Evolutionary conservation across 2,113 vertebrate genomes (phyloP).

Genomic region (Megaceryle maxima): DNA sequence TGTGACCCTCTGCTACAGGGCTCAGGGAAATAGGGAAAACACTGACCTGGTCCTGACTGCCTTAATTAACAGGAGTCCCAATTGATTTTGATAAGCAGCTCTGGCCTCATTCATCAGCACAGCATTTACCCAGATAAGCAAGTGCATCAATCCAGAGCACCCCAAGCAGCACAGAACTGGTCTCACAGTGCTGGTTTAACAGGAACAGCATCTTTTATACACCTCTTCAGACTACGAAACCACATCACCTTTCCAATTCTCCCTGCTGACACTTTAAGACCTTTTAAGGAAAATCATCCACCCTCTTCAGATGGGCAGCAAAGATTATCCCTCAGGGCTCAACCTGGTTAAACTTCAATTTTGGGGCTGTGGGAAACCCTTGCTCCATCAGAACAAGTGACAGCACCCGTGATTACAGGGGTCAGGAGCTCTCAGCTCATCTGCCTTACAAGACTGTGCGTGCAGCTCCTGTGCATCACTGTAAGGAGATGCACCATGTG

Average conservation of each 20-base stretch:
- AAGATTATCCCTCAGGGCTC: not conserved
- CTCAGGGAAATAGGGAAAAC: not conserved
- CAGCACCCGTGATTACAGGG: not conserved
- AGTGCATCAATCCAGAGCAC: not conserved
- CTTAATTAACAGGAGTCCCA: not conserved
- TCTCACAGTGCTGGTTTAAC: not conserved
- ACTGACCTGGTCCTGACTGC: not conserved
- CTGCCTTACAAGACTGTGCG: accelerated
- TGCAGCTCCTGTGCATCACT: not conserved
- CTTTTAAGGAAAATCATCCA: not conserved
- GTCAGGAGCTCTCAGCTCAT: not conserved
- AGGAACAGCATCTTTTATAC: not conserved
- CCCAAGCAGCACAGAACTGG: not conserved
- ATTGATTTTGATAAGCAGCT: constrained; percentile 1
- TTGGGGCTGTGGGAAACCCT: not conserved
- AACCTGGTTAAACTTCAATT: not conserved
- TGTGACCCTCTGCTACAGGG: not conserved
- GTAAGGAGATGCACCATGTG: accelerated
- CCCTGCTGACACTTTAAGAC: not conserved
- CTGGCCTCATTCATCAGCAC: constrained; percentile 1
- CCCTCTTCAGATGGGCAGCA: not conserved
- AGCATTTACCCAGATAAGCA: not conserved
- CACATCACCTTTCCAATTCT: not conserved
- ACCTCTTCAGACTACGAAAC: accelerated
- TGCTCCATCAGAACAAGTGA: not conserved